These are phyloP conservation scores for Uria lomvia DNA, from an alignment of 2,113 vertebrate species.

Conservation along the genomic window DNA sequence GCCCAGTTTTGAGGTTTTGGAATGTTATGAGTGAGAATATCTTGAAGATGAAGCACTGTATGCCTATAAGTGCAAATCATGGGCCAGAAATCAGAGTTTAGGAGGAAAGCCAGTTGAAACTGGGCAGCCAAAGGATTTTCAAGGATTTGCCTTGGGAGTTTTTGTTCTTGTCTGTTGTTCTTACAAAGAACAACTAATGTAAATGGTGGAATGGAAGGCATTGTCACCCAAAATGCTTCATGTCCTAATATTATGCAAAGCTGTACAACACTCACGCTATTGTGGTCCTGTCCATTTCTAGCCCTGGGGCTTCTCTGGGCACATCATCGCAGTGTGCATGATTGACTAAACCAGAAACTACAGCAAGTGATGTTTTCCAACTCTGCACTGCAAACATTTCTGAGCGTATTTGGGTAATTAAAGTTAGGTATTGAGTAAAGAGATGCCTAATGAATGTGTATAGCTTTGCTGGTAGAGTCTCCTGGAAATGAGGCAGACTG, in stretches of 20 bases:
- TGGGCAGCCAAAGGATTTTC: not conserved
- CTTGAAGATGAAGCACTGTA: not conserved
- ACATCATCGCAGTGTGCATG: not conserved
- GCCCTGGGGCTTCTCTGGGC: not conserved
- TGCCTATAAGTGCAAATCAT: not conserved
- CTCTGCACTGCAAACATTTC: not conserved
- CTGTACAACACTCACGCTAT: rapidly evolving
- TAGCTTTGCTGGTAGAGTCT: not conserved
- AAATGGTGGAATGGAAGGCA: not conserved
- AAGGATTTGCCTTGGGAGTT: not conserved
- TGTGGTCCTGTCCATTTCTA: not conserved
- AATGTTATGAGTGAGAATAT: not conserved
- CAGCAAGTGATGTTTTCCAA: not conserved
- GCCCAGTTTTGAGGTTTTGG: not conserved
- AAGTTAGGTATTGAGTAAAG: not conserved
- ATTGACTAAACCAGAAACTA: not conserved
- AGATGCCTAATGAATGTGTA: not conserved
- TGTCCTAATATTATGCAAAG: not conserved
- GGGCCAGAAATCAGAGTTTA: not conserved
- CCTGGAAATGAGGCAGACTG: not conserved
- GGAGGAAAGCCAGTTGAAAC: not conserved
- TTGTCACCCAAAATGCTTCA: not conserved
- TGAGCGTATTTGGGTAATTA: not conserved
- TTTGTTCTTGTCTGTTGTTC: not conserved
- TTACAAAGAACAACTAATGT: not conserved